A percentile compares a stretch with the other conserved stretches of the same genome.
Evolutionary conservation across 2,113 vertebrate genomes (phyloP).

Genomic region (Balaeniceps rex): DNA sequence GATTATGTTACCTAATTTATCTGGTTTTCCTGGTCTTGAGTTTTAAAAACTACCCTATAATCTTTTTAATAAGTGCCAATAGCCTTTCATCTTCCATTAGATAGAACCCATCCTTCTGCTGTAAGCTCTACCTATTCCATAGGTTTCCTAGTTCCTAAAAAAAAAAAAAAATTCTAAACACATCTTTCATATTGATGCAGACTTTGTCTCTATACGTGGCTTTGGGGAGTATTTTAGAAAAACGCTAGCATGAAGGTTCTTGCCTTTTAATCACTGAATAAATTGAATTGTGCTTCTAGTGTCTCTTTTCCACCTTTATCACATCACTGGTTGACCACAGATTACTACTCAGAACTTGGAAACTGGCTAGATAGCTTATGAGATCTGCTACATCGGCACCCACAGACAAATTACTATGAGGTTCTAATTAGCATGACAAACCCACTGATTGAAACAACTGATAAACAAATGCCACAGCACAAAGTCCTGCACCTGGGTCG

Average conservation of each 20-base stretch:
- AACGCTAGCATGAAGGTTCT: not conserved
- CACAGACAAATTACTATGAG: not conserved
- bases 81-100: not conserved
- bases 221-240: not conserved
- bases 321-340: not conserved
- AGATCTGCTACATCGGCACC: not conserved
- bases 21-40: not conserved
- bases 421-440: not conserved
- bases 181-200: not conserved
- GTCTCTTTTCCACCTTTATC: not conserved
- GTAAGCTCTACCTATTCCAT: not conserved
- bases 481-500: not conserved
- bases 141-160: not conserved
- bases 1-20: not conserved
- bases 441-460: not conserved
- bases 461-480: not conserved
- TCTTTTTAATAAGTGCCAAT: not conserved
- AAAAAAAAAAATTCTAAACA: not conserved
- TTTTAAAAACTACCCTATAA: not conserved
- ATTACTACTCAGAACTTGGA: not conserved
- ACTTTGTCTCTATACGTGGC: not conserved
- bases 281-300: not conserved
- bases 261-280: not conserved
- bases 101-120: not conserved
- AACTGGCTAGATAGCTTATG: not conserved